Percentiles rank a stretch among this genome's conserved stretches.
phyloP scores from a whole-genome alignment of 2,797 vertebrate species.

The Picus viridis region DNA sequence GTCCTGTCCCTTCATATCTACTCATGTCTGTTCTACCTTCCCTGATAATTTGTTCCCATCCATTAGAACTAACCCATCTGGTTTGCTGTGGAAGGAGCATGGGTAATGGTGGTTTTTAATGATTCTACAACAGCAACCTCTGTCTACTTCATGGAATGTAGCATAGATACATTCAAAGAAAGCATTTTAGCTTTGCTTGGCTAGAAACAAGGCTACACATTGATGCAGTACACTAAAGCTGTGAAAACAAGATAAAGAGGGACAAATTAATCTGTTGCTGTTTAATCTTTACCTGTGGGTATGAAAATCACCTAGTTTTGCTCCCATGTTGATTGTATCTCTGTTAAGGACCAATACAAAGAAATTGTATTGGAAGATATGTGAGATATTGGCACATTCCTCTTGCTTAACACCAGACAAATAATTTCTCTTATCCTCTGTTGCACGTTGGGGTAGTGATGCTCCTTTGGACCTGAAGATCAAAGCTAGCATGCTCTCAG shows the following conservation, averaged over 20 bases:
- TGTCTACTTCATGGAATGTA: neutral
- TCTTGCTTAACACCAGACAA: neutral
- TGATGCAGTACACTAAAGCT: neutral
- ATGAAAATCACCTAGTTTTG: neutral
- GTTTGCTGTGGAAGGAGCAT: neutral
- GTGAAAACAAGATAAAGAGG: neutral
- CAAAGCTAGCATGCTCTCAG: constrained; percentile 98
- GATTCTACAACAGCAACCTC: neutral
- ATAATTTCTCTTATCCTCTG: constrained; percentile 21
- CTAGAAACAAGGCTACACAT: neutral
- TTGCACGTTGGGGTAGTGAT: constrained; percentile 83
- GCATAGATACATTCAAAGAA: neutral
- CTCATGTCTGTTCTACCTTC: neutral
- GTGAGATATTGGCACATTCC: neutral
- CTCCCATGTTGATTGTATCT: neutral
- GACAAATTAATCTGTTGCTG: neutral
- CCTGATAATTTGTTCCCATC: neutral
- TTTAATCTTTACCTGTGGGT: neutral
- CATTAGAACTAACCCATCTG: neutral
- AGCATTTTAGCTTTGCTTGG: neutral
- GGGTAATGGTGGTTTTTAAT: neutral
- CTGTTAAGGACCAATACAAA: neutral
- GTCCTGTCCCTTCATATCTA: neutral
- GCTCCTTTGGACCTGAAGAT: constrained; percentile 97
- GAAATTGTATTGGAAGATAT: neutral